Conservation (phyloP, 2,888 invertebrate genomes). For the Spisula subtruncata region DNA sequence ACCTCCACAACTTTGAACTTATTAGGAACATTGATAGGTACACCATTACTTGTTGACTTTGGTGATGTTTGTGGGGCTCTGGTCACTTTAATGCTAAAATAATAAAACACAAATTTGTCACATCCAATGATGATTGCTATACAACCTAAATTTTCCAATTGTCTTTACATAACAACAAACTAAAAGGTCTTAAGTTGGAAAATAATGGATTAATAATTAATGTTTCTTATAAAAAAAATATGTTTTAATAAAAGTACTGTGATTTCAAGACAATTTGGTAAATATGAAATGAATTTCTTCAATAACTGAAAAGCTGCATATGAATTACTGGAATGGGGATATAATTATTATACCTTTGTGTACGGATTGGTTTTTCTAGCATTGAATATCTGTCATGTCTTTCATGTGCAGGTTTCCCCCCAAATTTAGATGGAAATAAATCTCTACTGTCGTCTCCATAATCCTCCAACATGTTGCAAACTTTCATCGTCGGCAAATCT, state of each 20-base stretch:
- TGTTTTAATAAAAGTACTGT: not conserved
- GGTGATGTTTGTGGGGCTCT: slow-evolving; percentile 71
- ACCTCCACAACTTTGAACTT: slow-evolving; percentile 73
- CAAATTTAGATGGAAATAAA: slow-evolving; percentile 75
- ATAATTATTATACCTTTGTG: slow-evolving; percentile 60
- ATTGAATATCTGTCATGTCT: slow-evolving; percentile 48
- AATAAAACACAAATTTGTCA: not conserved
- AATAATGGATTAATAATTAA: not conserved
- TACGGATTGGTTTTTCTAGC: slow-evolving; percentile 59
- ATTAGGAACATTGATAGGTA: slow-evolving; percentile 22
- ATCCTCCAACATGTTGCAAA: slow-evolving; percentile 83
- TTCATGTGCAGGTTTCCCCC: slow-evolving; percentile 74
- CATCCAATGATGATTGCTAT: not conserved
- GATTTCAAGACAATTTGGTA: not conserved
- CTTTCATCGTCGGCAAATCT: slow-evolving; percentile 83
- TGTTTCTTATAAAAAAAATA: not conserved
- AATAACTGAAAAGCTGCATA: not conserved
- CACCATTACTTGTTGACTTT: slow-evolving; percentile 57
- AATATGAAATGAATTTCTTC: not conserved
- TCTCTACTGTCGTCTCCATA: slow-evolving; percentile 81
- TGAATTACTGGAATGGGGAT: not conserved
- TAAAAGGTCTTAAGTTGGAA: not conserved
- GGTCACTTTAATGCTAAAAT: slow-evolving; percentile 66
- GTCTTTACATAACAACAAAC: not conserved
- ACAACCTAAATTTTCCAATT: not conserved